Percentiles rank a stretch among this genome's conserved stretches.
Conservation (phyloP, 2,797 vertebrate species). For the Pitangus sulphuratus region DNA sequence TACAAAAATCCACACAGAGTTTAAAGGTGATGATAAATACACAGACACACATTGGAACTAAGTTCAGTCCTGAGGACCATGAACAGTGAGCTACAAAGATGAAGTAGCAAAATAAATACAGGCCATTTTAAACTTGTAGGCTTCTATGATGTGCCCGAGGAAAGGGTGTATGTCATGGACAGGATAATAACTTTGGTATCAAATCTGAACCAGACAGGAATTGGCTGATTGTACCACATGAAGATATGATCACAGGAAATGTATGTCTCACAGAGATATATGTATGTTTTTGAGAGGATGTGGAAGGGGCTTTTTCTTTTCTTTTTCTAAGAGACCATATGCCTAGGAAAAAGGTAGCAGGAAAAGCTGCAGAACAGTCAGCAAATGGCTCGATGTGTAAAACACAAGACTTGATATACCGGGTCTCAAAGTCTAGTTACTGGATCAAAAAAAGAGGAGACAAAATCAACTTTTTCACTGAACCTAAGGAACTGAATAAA, state of each 20-base stretch:
- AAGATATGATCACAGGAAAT: slow-evolving; percentile 41
- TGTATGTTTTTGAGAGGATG: slow-evolving; percentile 6
- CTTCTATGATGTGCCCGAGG: background rate
- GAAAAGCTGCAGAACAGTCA: background rate
- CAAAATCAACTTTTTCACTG: background rate
- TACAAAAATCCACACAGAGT: background rate
- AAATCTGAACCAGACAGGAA: slow-evolving; percentile 30
- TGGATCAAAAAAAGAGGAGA: background rate
- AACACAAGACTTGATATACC: background rate
- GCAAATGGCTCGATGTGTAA: background rate
- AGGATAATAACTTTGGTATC: background rate
- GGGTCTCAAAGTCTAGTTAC: background rate
- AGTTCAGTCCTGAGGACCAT: background rate
- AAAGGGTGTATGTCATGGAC: background rate
- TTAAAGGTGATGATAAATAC: background rate
- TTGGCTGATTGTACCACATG: background rate
- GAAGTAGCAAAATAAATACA: background rate
- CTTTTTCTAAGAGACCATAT: background rate
- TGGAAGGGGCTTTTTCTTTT: background rate
- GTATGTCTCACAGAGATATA: background rate
- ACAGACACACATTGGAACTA: background rate
- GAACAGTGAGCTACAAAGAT: background rate
- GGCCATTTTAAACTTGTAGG: background rate
- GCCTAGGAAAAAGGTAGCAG: background rate
- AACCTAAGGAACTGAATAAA: background rate